Conservation (phyloP, 2,888 invertebrate genomes). For the Patella ulyssiponensis region DNA sequence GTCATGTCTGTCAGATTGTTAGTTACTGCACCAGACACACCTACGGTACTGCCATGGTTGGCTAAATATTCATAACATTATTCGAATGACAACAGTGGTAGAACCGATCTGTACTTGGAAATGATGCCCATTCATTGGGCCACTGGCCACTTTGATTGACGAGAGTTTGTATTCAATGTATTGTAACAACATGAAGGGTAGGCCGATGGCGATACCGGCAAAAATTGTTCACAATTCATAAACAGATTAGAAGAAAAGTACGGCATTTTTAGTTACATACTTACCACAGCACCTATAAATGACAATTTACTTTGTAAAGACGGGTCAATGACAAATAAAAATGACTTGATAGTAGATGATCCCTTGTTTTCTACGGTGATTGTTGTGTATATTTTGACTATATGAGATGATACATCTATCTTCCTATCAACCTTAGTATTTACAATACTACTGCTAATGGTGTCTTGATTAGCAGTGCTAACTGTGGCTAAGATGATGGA, state of each 20-base stretch:
- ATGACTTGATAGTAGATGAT: slow-evolving; percentile 80
- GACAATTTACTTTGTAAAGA: slow-evolving; percentile 80
- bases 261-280: slow-evolving; percentile 32
- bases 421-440: slow-evolving; percentile 84
- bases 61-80: no score
- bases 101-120: no score
- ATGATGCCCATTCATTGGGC: no score
- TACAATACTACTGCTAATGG: slow-evolving; percentile 64
- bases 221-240: not conserved
- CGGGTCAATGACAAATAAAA: slow-evolving; percentile 82
- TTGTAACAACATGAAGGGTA: not conserved
- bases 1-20: no score
- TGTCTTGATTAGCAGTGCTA: slow-evolving; percentile 56
- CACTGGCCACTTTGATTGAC: no score
- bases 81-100: no score
- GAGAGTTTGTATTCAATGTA: no score
- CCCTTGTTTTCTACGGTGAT: slow-evolving; percentile 88
- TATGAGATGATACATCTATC: slow-evolving; percentile 89
- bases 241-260: not conserved
- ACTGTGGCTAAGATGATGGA: slow-evolving; percentile 23
- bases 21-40: no score
- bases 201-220: no score
- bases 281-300: slow-evolving; percentile 81
- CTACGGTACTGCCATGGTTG: no score
- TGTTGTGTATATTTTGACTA: slow-evolving; percentile 86